Evolutionary conservation across 2,888 invertebrate genomes (phyloP), one percentile per base, ranked within the genome.

Genomic region (Neoascia interrupta): DNA sequence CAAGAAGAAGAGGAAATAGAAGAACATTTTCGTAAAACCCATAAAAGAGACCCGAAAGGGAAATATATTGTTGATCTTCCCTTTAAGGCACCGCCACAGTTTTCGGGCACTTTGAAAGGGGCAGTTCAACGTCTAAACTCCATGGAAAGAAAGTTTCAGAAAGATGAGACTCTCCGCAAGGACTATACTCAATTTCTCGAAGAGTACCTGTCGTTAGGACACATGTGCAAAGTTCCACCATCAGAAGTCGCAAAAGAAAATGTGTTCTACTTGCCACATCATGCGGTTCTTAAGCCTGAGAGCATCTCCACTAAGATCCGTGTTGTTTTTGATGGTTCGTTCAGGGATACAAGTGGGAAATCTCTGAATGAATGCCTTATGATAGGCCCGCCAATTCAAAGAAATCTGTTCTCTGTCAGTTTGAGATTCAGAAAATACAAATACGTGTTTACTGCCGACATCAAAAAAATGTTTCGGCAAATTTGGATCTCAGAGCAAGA

Each of bases 161-260:
- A 54, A 19, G 49, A 81, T 10, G 19, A 49, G n/a, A n/a, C n/a
- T n/a, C n/a, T n/a, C n/a, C n/a, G n/a, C n/a, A n/a, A n/a, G n/a
- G n/a, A n/a, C n/a, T n/a, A n/a, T n/a, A n/a, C n/a, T n/a, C n/a
- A n/a, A n/a, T n/a, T n/a, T n/a, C n/a, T n/a, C n/a, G n/a, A 4
- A 21, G 34, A 82, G 23, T 81, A 83, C 45, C 16, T 74, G 8
- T 26, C 15, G 5, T 45, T 80, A 21, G 76, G 70, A 1, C 81
- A 82, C 11, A 81, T 81, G 80, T 43, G 54, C n/a, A 21, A 37
- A 18, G 10, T 81, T 15, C 16, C 43, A 8, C 45, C 28, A 2
- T 10, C 16, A 0, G 34, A 56, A n/a, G 81, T 82, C 6, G 72
- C n/a, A n/a, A n/a, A n/a, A n/a, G n/a, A n/a, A n/a, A n/a, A n/a